phyloP scores from a whole-genome alignment of 1,140 invertebrate genomes.

The Ceratosolen solmsi region DNA sequence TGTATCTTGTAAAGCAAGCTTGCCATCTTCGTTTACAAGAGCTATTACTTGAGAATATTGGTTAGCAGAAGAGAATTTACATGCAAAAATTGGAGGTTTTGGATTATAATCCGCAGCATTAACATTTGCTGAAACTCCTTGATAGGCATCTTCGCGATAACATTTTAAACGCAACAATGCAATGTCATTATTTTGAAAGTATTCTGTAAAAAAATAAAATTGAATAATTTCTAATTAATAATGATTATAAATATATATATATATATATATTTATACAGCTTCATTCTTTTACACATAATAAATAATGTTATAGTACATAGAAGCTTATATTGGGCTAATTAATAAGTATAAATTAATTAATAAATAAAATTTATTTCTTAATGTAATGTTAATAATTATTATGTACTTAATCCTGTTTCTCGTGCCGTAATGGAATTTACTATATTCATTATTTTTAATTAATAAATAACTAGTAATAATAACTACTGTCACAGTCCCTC shows the following conservation, averaged over 20 bases:
- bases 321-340: constrained; percentile 5
- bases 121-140: constrained; percentile 65
- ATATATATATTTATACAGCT: too few species aligned
- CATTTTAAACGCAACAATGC: constrained; percentile 66
- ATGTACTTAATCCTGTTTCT: constrained; percentile 65
- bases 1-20: constrained; percentile 79
- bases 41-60: constrained; percentile 82
- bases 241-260: too few species aligned
- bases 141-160: constrained; percentile 62
- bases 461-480: not conserved
- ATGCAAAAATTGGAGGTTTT: constrained; percentile 69
- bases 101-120: constrained; percentile 59
- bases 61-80: constrained; percentile 69
- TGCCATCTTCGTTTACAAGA: constrained; percentile 89
- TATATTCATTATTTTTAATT: constrained; percentile 62
- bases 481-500: not conserved
- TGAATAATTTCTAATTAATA: not conserved
- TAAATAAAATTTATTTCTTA: not conserved
- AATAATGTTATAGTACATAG: too few species aligned
- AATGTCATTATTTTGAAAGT: constrained; percentile 63
- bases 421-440: constrained; percentile 60
- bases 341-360: constrained; percentile 5
- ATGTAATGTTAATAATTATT: not conserved
- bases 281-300: too few species aligned
- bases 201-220: constrained; percentile 53